Evolutionary conservation across 2,113 vertebrate genomes (phyloP), one percentile per base, ranked within the genome.

Genomic region (Spermophilus dauricus): DNA sequence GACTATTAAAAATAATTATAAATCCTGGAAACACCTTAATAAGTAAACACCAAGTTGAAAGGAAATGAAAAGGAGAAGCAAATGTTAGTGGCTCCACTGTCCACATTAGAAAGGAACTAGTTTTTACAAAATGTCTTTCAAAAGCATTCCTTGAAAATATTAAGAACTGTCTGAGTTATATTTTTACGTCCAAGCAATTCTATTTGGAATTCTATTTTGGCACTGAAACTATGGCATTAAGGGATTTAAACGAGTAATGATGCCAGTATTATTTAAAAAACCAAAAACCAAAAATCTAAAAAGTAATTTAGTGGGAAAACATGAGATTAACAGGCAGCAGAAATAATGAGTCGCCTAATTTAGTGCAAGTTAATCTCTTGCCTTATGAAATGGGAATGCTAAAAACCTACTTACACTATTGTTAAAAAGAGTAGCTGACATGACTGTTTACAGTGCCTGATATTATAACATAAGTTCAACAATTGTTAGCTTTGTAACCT

Each of bases 281-380:
- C 24, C 30, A 12, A 51, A 51, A 51, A 51, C 7, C 8, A 45
- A 63, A 63, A 63, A 1, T 26, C 51, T 91, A 48, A 80, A 85
- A 95, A 65, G 63, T 78, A 95, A 94, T 95, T 97, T 95, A 94
- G 42, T 86, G 11, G 58, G 22, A 95, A 97, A 94, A 94, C 80
- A 94, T 58, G 81, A 95, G 89, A 94, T 95, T 77, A 96, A 69
- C 51, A 96, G 72, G 70, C 58, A 87, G 20, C 51, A 92, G 65
- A 96, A 96, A 81, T 85, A 97, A 93, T 26, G 28, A 96, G 75
- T 84, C 95, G 75, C 26, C 93, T 94, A 96, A 97, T 97, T 95
- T 96, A 58, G 28, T 63, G 45, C 37, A 89, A 78, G 30, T 75
- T 95, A 94, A 94, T 97, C 61, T 91, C 39, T 42, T 89, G 18